Evolutionary conservation across 2,888 invertebrate species (phyloP), one percentile per base, ranked within the genome.

Genomic region (Trypoxylon attenuatum): DNA sequence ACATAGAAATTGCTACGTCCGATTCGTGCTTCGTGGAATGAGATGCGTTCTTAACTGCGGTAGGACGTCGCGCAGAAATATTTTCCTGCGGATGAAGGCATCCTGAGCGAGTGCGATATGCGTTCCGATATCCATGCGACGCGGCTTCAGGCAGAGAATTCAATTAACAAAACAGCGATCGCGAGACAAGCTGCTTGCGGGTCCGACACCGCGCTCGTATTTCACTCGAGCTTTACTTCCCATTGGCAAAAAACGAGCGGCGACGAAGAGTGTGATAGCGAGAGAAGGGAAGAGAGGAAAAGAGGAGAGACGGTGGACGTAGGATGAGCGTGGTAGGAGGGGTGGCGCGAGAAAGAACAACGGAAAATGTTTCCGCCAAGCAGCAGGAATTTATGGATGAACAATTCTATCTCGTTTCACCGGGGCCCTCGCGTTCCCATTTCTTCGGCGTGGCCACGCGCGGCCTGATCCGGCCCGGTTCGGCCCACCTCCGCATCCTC

Each of bases 351-450:
- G 58, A 69, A 67, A 57, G 63, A 64, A 51, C 53, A 64, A 54
- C 59, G 50, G 59, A 51, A 53, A 68, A 68, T 65, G 65, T 71
- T 74, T 65, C 62, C 58, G 58, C 59, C 64, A 68, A 73, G 59
- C 69, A 64, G 68, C 69, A 58, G 68, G 73, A 77, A 80, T 82
- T 82, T 80, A 78, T 76, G 78, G 70, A 69, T 58, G 75, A 70
- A 69, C 72, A 73, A 69, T 69, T 77, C 60, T 71, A 71, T 71
- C 70, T 69, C 61, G 68, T 70, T 75, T 67, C 66, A 53, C 46
- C 15, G 56, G 43, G 47, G 50, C 49, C 55, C 60, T 60, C 62
- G 58, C 58, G 71, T 67, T 63, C 66, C 52, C 53, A 58, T 59
- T 67, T 58, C 64, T 71, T 60, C 57, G 43, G 10, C 23, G 56